Evolutionary conservation across 2,797 vertebrate species (phyloP).

Genomic region (Crypturellus tataupa): DNA sequence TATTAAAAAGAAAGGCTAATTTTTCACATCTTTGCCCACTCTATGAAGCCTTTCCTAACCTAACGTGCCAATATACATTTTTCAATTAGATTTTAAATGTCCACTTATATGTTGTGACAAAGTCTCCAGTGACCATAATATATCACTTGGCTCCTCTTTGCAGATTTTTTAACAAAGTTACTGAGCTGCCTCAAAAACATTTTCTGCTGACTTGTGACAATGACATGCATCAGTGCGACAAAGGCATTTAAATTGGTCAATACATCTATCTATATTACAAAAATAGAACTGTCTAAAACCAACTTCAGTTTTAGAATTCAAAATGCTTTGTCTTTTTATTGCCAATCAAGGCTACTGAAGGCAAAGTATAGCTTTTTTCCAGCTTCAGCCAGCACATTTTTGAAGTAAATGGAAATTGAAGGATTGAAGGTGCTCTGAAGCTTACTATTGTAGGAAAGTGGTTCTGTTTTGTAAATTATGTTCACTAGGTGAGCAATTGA

Average conservation of each 20-base stretch:
- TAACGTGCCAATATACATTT: background rate
- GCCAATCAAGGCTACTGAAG: background rate
- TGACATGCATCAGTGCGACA: background rate
- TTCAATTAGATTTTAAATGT: background rate
- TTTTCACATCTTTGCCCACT: background rate
- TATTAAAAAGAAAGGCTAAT: background rate
- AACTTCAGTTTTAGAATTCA: background rate
- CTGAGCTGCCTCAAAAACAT: background rate
- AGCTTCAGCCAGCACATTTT: background rate
- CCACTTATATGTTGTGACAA: rapidly evolving
- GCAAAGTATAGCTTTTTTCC: background rate
- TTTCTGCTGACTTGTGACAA: conserved; percentile 7
- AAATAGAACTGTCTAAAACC: background rate
- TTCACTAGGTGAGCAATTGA: background rate
- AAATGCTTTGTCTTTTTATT: background rate
- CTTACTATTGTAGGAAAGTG: background rate
- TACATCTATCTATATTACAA: background rate
- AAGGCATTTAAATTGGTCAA: conserved; percentile 10
- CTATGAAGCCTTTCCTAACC: background rate
- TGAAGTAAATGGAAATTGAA: background rate
- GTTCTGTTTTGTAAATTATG: background rate
- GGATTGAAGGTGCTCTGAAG: background rate
- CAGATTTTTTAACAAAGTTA: background rate
- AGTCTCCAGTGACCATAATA: background rate
- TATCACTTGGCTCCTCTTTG: background rate